phyloP scores from a whole-genome alignment of 2,113 vertebrate genomes.

The Psammodynastes pulverulentus region DNA sequence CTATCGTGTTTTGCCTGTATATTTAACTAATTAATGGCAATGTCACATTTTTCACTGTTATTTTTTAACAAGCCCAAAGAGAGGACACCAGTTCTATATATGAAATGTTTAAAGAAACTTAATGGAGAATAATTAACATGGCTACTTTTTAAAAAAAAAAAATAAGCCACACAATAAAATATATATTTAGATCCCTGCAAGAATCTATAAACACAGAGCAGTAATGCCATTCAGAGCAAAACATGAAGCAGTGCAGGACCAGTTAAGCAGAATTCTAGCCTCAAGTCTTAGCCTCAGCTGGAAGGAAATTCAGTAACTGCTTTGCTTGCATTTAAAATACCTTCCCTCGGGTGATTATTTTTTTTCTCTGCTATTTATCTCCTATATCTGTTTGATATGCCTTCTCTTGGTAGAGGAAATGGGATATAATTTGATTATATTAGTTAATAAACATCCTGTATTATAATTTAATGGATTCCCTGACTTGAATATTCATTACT shows the following conservation, averaged over 20 bases:
- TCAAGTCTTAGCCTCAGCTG: neutral
- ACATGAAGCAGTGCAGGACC: neutral
- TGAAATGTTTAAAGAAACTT: neutral
- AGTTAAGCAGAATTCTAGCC: neutral
- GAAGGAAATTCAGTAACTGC: neutral
- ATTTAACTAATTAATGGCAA: neutral
- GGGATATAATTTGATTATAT: neutral
- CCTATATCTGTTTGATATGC: neutral
- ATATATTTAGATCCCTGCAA: neutral
- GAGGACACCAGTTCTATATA: neutral
- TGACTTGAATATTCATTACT: neutral
- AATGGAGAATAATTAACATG: neutral
- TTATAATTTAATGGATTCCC: neutral
- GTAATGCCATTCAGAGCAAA: neutral
- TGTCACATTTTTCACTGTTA: neutral
- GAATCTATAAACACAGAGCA: neutral
- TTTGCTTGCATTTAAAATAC: neutral
- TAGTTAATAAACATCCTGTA: neutral
- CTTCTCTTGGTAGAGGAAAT: neutral
- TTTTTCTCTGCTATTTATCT: neutral
- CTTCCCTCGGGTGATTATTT: neutral
- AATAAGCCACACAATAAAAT: neutral
- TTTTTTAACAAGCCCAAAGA: neutral
- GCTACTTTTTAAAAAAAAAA: neutral
- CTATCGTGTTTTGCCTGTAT: neutral